Evolutionary conservation across 2,797 vertebrate species (phyloP), one percentile per base, ranked within the genome.

Genomic region (Protonibea diacanthus): DNA sequence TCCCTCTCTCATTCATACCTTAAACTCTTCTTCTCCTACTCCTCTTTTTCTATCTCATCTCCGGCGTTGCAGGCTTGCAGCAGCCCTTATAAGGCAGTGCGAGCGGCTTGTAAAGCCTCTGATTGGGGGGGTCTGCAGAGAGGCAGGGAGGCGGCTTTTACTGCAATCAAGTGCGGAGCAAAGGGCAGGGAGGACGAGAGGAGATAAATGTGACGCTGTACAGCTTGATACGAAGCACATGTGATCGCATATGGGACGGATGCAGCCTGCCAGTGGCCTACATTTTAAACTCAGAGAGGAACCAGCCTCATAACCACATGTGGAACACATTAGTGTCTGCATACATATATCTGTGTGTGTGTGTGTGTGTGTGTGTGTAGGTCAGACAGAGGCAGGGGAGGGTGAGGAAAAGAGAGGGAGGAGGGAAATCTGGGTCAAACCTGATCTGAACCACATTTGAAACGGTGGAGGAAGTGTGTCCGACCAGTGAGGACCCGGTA

Each of bases 71-170:
- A 89, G 87, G 71, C 91, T 8, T 85, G 60, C 76, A 80, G 80
- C 72, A 92, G 72, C 79, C 94, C 94, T 94, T 95, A 95, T 93
- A 95, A 95, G 94, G 94, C 84, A 93, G 88, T 91, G 93, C 91
- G 81, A 80, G 82, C 88, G 75, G 90, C 88, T 83, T 90, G 76
- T 2, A 0, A 82, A 79, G 84, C 51, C 44, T 91, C 73, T 88
- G 91, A 93, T 84, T 70, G n/a, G 91, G 83, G 81, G 93, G 83
- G 58, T 15, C 6, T 40, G 17, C 20, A 27, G 29, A 7, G 33
- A 38, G 33, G 33, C 33, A 38, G 33, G 78, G 70, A 74, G 70
- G 52, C 21, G 71, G 66, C 74, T 86, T 85, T 82, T 59, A 49
- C 73, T 71, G 86, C 80, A 83, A 69, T 78, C 51, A 55, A 71